A percentile compares a stretch with the other conserved stretches of the same genome.
These are phyloP conservation scores for Empidonax alnorum DNA, from an alignment of 2,113 vertebrate genomes.

Conservation along the genomic window DNA sequence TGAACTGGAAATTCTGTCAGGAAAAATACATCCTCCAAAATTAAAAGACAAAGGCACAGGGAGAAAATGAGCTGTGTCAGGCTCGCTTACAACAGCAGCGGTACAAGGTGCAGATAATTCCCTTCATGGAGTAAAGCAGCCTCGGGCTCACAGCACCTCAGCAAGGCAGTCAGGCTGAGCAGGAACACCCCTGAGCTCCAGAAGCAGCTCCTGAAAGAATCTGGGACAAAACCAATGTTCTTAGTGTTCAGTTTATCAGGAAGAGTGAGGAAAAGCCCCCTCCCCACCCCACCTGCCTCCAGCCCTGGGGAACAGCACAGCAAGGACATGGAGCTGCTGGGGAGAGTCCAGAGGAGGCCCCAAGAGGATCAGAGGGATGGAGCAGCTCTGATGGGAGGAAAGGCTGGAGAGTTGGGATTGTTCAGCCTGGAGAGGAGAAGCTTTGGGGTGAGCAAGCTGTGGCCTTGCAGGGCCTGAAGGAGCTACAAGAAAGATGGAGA, in stretches of 20 bases:
- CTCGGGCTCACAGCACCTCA: neutral
- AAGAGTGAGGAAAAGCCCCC: neutral
- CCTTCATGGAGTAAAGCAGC: neutral
- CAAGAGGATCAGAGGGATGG: neutral
- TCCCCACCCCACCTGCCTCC: neutral
- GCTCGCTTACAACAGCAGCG: neutral
- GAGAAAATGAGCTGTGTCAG: conserved; percentile 7
- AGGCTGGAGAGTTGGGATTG: neutral
- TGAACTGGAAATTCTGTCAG: conserved; percentile 40
- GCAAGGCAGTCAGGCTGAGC: neutral
- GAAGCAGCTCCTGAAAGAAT: neutral
- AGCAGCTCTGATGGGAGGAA: neutral
- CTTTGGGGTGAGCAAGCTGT: fast-evolving
- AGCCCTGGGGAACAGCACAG: neutral
- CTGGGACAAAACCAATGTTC: neutral
- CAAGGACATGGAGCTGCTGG: neutral
- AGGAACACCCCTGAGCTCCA: neutral
- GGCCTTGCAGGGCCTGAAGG: fast-evolving
- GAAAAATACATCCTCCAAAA: conserved; percentile 32
- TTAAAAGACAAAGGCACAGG: conserved; percentile 15
- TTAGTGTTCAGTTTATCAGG: neutral
- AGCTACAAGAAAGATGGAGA: fast-evolving
- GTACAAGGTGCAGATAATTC: neutral
- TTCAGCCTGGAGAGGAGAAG: neutral
- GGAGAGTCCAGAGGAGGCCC: neutral